Base-by-base conservation (phyloP, 2,888 invertebrate species). In the Sympetrum striolatum region DNA sequence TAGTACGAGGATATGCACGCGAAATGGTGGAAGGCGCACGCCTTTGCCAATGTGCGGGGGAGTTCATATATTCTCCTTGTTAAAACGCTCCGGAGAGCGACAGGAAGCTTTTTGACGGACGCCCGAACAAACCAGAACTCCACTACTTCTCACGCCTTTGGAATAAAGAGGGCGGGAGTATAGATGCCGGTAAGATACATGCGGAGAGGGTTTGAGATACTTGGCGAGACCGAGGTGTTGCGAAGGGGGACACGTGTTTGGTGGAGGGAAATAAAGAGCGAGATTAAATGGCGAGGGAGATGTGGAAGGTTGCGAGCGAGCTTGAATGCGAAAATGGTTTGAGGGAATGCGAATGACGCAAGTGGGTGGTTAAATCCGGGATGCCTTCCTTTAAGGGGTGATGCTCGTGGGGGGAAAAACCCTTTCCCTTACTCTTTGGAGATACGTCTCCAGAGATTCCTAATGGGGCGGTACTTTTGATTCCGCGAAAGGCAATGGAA, bases 121-220 rank as follows among this genome's bases (percentile, higher is more conserved):
- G 82, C 58, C 25, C 60, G 82, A 82, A 82, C 82, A 60, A 86
- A 64, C 86, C n/a, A 60, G 64, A 35, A 37, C n/a, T 60, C 86
- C 35, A 86, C 86, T 86, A 37, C 86, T 60, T 39, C 60, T 86
- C 86, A 86, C 60, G 60, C 60, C 86, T 60, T n/a, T 10, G 86
- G 60, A 58, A 82, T 82, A 58, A 82, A 82, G 60, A 58, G 82
- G 82, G 37, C n/a, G 81, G 81, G 81, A 39, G 81, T 81, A 81
- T 81, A 39, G 81, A 39, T n/a, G 81, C 64, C 60, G 22, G 48
- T 37, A 48, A 81, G 81, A 44, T 53, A 25, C 81, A 35, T 31
- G 82, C 31, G 53, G 44, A 44, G 18, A 37, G 86, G 86, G 18
- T 37, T 58, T 82, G 86, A 58, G 53, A 60, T 86, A 86, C 53